These are phyloP conservation scores for Centropyge bicolor DNA, from an alignment of 2,797 vertebrate species.

Conservation along the genomic window DNA sequence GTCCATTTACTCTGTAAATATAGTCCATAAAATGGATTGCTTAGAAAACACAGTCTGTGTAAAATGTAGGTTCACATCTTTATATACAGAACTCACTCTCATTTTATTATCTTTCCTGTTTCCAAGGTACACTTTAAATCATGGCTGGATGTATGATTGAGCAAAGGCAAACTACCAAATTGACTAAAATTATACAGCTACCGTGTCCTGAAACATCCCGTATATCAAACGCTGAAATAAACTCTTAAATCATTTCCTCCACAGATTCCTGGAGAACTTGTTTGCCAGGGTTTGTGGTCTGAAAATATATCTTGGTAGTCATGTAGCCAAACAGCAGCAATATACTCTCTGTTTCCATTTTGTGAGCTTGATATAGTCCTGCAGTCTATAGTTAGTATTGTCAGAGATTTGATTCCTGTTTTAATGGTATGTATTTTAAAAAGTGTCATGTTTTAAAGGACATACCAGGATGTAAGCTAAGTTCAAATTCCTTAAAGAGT, in stretches of 20 bases:
- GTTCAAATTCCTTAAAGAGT: not conserved
- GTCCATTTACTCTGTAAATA: slow-evolving; percentile 46
- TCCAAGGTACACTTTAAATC: slow-evolving; percentile 56
- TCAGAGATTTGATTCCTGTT: slow-evolving; percentile 12
- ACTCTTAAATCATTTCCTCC: slow-evolving; percentile 62
- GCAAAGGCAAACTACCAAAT: slow-evolving; percentile 57
- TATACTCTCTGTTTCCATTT: slow-evolving; percentile 47
- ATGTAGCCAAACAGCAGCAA: slow-evolving; percentile 47
- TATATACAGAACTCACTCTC: slow-evolving; percentile 61
- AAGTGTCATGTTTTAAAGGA: not conserved
- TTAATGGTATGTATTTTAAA: not conserved
- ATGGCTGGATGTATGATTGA: slow-evolving; percentile 48
- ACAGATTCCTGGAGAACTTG: slow-evolving; percentile 55
- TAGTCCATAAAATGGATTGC: slow-evolving; percentile 19
- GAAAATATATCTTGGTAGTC: slow-evolving; percentile 45
- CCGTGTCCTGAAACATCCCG: slow-evolving; percentile 60
- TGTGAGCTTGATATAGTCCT: slow-evolving; percentile 15
- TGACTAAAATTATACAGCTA: slow-evolving; percentile 68
- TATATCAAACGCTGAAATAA: slow-evolving; percentile 57
- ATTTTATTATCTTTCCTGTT: slow-evolving; percentile 67
- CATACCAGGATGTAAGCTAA: not conserved
- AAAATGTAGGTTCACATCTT: slow-evolving; percentile 37
- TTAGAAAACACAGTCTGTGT: slow-evolving; percentile 40
- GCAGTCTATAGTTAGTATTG: not conserved
- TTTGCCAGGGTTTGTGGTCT: slow-evolving; percentile 67